Conservation (phyloP, 2,888 invertebrate species). For the Oxytorus armatus region DNA sequence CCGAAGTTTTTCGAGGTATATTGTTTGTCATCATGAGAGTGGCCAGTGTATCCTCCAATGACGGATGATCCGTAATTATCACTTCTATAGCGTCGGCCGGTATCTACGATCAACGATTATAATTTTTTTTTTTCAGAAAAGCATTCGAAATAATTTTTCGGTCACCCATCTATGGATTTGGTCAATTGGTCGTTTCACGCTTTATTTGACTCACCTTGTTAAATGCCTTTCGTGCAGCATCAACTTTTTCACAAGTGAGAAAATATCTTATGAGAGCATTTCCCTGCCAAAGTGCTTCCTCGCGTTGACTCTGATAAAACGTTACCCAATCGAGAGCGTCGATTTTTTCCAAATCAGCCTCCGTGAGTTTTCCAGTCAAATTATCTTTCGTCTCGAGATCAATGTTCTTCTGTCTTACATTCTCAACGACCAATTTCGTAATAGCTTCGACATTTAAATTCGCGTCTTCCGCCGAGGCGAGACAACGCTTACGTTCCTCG, state of each 20-base stretch:
- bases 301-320: conserved; percentile 91
- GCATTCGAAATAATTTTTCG: no score
- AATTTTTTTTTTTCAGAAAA: not conserved
- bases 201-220: conserved; percentile 85
- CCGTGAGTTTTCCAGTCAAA: conserved; percentile 87
- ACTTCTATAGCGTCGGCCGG: conserved; percentile 88
- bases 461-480: conserved; percentile 90
- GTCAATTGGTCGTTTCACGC: conserved; percentile 8
- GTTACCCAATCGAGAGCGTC: conserved; percentile 94
- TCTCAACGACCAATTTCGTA: conserved; percentile 94
- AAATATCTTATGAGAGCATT: conserved; percentile 95
- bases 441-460: conserved; percentile 94
- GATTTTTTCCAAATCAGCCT: conserved; percentile 90
- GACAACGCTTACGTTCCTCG: conserved; percentile 88
- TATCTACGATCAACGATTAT: conserved; percentile 82
- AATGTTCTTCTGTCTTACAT: conserved; percentile 86
- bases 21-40: conserved; percentile 83
- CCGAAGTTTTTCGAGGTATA: conserved; percentile 84
- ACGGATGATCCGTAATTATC: conserved; percentile 85
- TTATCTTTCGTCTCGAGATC: conserved; percentile 71
- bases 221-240: conserved; percentile 92
- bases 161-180: no score
- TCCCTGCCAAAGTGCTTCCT: conserved; percentile 94
- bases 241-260: conserved; percentile 92
- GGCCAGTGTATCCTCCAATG: conserved; percentile 78